These are phyloP conservation scores for Amphipoea oculea DNA, from an alignment of 2,888 invertebrate genomes.

Conservation along the genomic window DNA sequence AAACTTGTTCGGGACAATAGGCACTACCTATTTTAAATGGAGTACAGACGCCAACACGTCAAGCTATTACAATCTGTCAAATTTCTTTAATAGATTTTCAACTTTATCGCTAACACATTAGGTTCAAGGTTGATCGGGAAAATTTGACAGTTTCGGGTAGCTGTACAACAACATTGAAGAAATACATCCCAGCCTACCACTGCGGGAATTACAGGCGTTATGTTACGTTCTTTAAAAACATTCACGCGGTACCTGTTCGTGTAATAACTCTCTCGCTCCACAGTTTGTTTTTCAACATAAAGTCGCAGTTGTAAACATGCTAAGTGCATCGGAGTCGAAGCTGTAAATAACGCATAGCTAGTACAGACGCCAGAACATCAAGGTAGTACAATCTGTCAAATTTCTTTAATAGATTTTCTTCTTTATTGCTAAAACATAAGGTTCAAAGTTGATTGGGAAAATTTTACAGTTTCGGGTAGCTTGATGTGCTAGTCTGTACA, in stretches of 20 bases:
- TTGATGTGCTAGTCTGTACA: not conserved
- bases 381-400: too few relatives aligned
- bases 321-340: conserved; percentile 42
- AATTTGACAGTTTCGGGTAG: too few relatives aligned
- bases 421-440: too few relatives aligned
- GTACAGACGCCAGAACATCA: too few relatives aligned
- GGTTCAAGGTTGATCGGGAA: too few relatives aligned
- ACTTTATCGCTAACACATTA: too few relatives aligned
- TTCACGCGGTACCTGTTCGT: not conserved
- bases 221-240: not conserved
- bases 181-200: not conserved
- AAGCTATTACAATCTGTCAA: too few relatives aligned
- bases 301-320: conserved; percentile 41
- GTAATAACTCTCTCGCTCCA: conserved; percentile 20
- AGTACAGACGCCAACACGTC: too few relatives aligned
- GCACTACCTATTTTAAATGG: not conserved
- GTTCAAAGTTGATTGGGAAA: too few relatives aligned
- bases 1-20: not conserved
- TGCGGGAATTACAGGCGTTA: not conserved
- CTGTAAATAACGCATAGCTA: conserved; percentile 42
- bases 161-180: not conserved
- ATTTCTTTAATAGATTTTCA: too few relatives aligned
- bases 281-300: conserved; percentile 31
- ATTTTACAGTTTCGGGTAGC: too few relatives aligned
- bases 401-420: too few relatives aligned